These are phyloP conservation scores for Melieria picta DNA, from an alignment of 2,888 invertebrate genomes.

Conservation along the genomic window DNA sequence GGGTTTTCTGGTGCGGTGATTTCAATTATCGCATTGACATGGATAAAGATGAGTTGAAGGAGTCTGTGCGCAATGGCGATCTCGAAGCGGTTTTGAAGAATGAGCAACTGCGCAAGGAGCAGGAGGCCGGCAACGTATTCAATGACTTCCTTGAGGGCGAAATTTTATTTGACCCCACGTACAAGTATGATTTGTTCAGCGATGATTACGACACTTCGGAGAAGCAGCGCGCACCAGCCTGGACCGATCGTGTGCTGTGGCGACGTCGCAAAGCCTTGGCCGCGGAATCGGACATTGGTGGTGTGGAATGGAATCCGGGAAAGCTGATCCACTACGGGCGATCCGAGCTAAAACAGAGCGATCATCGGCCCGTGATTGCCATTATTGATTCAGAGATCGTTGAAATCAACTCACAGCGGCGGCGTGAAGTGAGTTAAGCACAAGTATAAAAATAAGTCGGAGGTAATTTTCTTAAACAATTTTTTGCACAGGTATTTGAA, in stretches of 20 bases:
- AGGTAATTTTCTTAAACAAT: not conserved
- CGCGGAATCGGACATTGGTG: constrained; percentile 72
- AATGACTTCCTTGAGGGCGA: constrained; percentile 93
- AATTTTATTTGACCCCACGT: constrained; percentile 93
- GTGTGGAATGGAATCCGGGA: constrained; percentile 78
- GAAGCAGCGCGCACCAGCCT: constrained; percentile 95
- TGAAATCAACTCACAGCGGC: constrained; percentile 79
- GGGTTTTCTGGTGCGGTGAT: constrained; percentile 99
- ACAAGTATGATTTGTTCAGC: constrained; percentile 98
- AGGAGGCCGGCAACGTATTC: constrained; percentile 85
- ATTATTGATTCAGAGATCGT: constrained; percentile 89
- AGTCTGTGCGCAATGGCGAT: constrained; percentile 72
- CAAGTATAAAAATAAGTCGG: not conserved
- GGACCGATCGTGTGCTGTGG: constrained; percentile 99
- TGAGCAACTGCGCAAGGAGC: constrained; percentile 89
- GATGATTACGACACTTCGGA: constrained; percentile 99
- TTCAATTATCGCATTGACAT: constrained; percentile 98
- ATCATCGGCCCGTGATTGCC: constrained; percentile 95
- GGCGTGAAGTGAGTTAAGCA: constrained; percentile 67
- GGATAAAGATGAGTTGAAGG: constrained; percentile 92
- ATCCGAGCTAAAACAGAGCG: constrained; percentile 96
- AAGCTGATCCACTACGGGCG: constrained; percentile 85
- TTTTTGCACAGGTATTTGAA: constrained; percentile 75
- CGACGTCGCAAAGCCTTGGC: constrained; percentile 79
- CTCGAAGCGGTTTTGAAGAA: constrained; percentile 81